Conservation (phyloP, 2,888 invertebrate species). For the Cerastis rubricosa region DNA sequence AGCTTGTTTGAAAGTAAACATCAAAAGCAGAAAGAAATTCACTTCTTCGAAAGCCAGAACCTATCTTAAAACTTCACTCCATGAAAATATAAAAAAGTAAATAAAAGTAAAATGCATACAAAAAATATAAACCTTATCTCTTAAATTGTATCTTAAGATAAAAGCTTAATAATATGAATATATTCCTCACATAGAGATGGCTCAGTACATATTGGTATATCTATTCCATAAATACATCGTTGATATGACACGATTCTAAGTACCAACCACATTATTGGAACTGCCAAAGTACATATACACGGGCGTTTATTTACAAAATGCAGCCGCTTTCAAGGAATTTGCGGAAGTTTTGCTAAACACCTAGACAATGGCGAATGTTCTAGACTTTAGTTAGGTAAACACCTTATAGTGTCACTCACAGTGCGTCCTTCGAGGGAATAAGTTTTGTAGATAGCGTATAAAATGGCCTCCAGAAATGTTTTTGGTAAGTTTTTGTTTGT, state of each 20-base stretch:
- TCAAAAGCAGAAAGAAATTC: too few relatives aligned
- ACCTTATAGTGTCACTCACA: slow-evolving; percentile 48
- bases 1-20: too few relatives aligned
- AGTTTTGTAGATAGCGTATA: slow-evolving; percentile 38
- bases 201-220: too few relatives aligned
- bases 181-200: not conserved
- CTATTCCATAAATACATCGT: not conserved
- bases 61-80: too few relatives aligned
- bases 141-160: too few relatives aligned
- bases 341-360: slow-evolving; percentile 62
- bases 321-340: slow-evolving; percentile 41
- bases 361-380: slow-evolving; percentile 59
- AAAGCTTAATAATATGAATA: too few relatives aligned
- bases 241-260: not conserved
- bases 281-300: not conserved
- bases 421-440: slow-evolving; percentile 52
- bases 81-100: too few relatives aligned
- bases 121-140: too few relatives aligned
- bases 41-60: too few relatives aligned
- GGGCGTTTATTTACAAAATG: slow-evolving; percentile 55
- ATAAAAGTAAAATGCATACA: too few relatives aligned
- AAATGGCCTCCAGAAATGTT: slow-evolving; percentile 56
- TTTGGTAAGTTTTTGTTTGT: slow-evolving; percentile 64
- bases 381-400: slow-evolving; percentile 39
- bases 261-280: slow-evolving; percentile 15